Conservation (phyloP, 1,140 invertebrate genomes). For the Drosophila subpulchrella region DNA sequence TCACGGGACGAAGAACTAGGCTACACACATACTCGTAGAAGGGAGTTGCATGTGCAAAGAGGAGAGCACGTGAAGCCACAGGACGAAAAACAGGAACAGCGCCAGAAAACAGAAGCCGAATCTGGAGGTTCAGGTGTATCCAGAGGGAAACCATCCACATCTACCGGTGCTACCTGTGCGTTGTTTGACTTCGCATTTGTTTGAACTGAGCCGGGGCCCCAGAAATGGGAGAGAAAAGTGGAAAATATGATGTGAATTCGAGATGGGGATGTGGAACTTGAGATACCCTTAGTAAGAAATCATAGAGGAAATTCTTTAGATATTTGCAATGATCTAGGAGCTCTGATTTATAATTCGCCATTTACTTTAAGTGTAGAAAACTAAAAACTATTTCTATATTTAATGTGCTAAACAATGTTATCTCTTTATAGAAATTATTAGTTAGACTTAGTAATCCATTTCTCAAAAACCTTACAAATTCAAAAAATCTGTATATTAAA, state of each 20-base stretch:
- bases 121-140: slow-evolving; percentile 20
- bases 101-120: slow-evolving; percentile 24
- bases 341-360: too few relatives aligned
- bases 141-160: slow-evolving; percentile 7
- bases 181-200: slow-evolving; percentile 48
- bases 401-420: too few relatives aligned
- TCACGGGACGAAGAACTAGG: slow-evolving; percentile 45
- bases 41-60: slow-evolving; percentile 54
- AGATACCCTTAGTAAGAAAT: background rate
- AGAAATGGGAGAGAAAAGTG: slow-evolving; percentile 31
- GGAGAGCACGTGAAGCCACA: slow-evolving; percentile 13
- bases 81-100: slow-evolving; percentile 27
- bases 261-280: background rate
- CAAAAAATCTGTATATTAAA: too few relatives aligned
- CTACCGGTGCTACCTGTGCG: slow-evolving; percentile 34
- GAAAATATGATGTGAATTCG: slow-evolving; percentile 24
- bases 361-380: too few relatives aligned
- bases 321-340: too few relatives aligned
- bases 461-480: too few relatives aligned
- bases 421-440: too few relatives aligned
- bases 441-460: too few relatives aligned
- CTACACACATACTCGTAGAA: slow-evolving; percentile 25
- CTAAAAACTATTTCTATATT: too few relatives aligned
- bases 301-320: too few relatives aligned
- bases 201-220: slow-evolving; percentile 8